Base-by-base conservation (phyloP, 2,888 invertebrate genomes). In the Troides aeacus region DNA sequence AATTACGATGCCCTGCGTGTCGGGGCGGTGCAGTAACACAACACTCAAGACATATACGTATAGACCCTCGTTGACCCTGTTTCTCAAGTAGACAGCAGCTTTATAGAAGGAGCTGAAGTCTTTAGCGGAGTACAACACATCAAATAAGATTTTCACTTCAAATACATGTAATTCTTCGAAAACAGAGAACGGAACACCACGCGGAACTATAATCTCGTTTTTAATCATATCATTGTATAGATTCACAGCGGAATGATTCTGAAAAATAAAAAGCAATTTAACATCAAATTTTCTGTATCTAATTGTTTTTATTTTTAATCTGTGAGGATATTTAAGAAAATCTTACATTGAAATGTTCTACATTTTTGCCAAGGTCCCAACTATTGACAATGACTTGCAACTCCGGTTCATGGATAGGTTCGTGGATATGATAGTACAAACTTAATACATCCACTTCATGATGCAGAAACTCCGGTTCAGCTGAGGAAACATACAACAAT, bases 101-200 rank as follows among this genome's bases (percentile, higher is more conserved):
- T 94, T 93, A 83, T 94, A 93, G 89, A 97, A 96, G 56, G 95
- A 95, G 36, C 94, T 93, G 82, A 94, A 96, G 81, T 95, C 94
- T 82, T 95, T 95, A 74, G 96, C 95, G 70, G 94, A 94, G 87
- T 93, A 94, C 74, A 97, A 92, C 68, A 95, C 88, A 79, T 95
- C 94, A 87, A 95, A 95, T 30, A 96, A 84, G 8, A 94, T 93
- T 6, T 93, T 81, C 15, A 94, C 95, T 80, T 96, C 95, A 76
- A 94, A 93, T 65, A 93, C 88, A 71, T 96, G 95, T 1, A 84
- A 81, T n/a, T 85, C 81, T 73, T 94, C 87, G 72, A 93, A 87
- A 50, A 93, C 79, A 7, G 94, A 93, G 90, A 94, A 95, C 3
- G 94, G 93, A 58, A 94, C 92, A 59, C 93, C 93, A 61, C 92